phyloP scores from a whole-genome alignment of 2,113 vertebrate species.

The Recurvirostra avosetta region DNA sequence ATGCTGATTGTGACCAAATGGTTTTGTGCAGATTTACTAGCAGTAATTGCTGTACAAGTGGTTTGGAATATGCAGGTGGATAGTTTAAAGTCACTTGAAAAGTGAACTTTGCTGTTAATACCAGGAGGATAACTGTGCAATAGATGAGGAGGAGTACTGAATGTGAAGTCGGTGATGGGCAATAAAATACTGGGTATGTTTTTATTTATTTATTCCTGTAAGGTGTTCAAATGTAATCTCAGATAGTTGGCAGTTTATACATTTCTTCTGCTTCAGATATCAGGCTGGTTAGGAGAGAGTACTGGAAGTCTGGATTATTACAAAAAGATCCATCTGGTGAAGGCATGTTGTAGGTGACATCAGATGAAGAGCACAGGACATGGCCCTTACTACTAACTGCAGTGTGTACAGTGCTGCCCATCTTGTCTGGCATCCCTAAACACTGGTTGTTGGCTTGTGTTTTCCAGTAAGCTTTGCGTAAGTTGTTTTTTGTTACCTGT shows the following conservation, averaged over 20 bases:
- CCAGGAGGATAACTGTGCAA: not conserved
- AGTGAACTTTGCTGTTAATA: not conserved
- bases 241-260: not conserved
- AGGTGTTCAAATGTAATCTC: not conserved
- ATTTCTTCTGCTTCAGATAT: not conserved
- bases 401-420: not conserved
- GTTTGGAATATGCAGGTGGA: not conserved
- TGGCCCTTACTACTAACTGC: not conserved
- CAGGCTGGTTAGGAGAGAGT: not conserved
- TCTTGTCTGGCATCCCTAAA: not conserved
- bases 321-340: not conserved
- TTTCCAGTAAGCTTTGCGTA: not conserved
- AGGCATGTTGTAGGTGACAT: not conserved
- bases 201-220: not conserved
- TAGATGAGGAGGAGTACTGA: not conserved
- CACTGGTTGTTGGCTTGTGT: not conserved
- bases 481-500: not conserved
- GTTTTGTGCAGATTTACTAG: not conserved
- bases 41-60: not conserved
- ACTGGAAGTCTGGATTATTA: not conserved
- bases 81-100: not conserved
- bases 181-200: not conserved
- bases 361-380: not conserved
- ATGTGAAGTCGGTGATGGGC: not conserved
- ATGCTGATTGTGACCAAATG: not conserved